Percentiles rank a stretch among this genome's conserved stretches.
Evolutionary conservation across 2,113 vertebrate species (phyloP).

Genomic region (Coptodon bakossiorum): DNA sequence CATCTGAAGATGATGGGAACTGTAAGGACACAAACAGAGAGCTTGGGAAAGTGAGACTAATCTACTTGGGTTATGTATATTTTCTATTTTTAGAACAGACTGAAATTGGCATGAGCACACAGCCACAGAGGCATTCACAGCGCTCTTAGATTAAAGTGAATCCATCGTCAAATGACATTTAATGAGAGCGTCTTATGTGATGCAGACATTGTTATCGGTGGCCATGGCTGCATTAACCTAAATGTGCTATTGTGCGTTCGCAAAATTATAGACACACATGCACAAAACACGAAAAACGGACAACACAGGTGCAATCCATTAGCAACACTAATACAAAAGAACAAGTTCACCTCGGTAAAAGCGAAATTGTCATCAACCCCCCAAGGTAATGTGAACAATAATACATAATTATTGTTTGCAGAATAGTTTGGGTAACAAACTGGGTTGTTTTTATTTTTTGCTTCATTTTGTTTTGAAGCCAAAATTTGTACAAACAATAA

Average conservation of each 20-base stretch:
- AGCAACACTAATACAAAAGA: background rate
- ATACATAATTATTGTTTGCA: background rate
- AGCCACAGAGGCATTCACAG: background rate
- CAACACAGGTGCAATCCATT: background rate
- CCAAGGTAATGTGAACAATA: background rate
- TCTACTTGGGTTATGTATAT: background rate
- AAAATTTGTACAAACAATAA: background rate
- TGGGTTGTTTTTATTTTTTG: background rate
- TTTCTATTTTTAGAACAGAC: background rate
- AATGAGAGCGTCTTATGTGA: background rate
- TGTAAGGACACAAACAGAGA: background rate
- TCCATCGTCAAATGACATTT: background rate
- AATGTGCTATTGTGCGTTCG: background rate
- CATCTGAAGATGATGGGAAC: background rate
- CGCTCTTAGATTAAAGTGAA: background rate
- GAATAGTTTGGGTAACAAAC: background rate
- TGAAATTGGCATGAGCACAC: background rate
- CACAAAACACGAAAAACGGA: background rate
- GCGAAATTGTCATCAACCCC: background rate
- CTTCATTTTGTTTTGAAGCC: accelerated
- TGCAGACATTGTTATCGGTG: background rate
- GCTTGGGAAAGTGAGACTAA: background rate
- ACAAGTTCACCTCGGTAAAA: background rate
- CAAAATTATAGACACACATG: background rate
- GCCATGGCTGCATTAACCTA: background rate